Conservation (phyloP, 2,888 invertebrate species). For the Panzeria rudis region DNA sequence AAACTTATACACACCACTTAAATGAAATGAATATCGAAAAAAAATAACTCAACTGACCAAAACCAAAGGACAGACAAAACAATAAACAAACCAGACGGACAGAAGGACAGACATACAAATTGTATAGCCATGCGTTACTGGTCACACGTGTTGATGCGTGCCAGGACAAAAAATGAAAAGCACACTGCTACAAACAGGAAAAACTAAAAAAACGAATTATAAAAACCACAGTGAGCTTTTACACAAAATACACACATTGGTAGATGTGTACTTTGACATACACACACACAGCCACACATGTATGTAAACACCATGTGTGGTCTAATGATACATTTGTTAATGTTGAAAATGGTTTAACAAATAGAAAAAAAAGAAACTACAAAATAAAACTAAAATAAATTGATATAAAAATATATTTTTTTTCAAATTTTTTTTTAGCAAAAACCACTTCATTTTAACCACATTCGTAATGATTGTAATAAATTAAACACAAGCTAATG, state of each 20-base stretch:
- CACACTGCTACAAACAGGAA: not conserved
- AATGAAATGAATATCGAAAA: conserved; percentile 24
- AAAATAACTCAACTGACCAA: conserved; percentile 28
- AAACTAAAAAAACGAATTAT: conserved; percentile 18
- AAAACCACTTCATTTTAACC: conserved; percentile 68
- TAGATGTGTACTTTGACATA: not conserved
- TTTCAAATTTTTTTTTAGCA: not conserved
- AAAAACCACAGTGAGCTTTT: conserved; percentile 42
- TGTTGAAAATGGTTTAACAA: conserved; percentile 35
- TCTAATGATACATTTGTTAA: conserved; percentile 60
- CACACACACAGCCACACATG: not conserved
- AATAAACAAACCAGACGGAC: conserved; percentile 31
- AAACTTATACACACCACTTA: conserved; percentile 36
- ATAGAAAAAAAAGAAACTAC: not conserved
- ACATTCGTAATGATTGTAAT: conserved; percentile 66
- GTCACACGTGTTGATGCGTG: conserved; percentile 65
- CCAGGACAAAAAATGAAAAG: conserved; percentile 34
- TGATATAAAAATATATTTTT: conserved; percentile 19
- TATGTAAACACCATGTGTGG: conserved; percentile 31
- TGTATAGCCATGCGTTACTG: conserved; percentile 41
- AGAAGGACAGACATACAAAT: conserved; percentile 7
- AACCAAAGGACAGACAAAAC: conserved; percentile 37
- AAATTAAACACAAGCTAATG: conserved; percentile 64
- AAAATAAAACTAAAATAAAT: conserved; percentile 19
- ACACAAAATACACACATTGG: not conserved